Conservation (phyloP, 2,888 invertebrate genomes). For the Drosophila subsilvestris region DNA sequence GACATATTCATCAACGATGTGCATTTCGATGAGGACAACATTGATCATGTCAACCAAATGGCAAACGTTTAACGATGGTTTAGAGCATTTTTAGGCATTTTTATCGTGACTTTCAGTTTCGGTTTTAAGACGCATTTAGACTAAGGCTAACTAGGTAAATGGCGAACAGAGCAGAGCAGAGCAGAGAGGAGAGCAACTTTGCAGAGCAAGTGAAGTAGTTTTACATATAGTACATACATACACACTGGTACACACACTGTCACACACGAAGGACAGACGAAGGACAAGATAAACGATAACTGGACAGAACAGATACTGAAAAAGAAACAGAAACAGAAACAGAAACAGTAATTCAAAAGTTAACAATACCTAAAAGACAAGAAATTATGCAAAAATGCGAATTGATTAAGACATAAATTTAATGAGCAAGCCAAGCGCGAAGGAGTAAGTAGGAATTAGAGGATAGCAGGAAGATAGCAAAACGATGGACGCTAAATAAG, state of each 20-base stretch:
- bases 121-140: conserved; percentile 67
- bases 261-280: conserved; percentile 2
- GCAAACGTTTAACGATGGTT: conserved; percentile 82
- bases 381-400: conserved; percentile 78
- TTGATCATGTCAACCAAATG: conserved; percentile 82
- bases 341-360: conserved; percentile 80
- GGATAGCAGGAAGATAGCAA: conserved; percentile 22
- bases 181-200: conserved; percentile 30
- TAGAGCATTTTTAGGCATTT: conserved; percentile 57
- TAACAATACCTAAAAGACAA: conserved; percentile 81
- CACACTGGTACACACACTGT: conserved; percentile 8
- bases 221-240: conserved; percentile 28
- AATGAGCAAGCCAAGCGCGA: conserved; percentile 55
- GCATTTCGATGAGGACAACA: conserved; percentile 79
- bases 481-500: conserved; percentile 41
- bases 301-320: conserved; percentile 44
- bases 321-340: conserved; percentile 38
- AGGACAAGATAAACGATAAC: conserved; percentile 33
- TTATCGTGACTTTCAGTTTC: conserved; percentile 70
- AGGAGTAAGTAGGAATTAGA: conserved; percentile 42
- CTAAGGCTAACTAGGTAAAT: conserved; percentile 58
- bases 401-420: conserved; percentile 76
- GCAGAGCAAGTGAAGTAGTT: conserved; percentile 42
- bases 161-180: conserved; percentile 14
- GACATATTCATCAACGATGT: conserved; percentile 83